These are phyloP conservation scores for Carollia perspicillata DNA, from an alignment of 2,113 vertebrate genomes.

Conservation along the genomic window DNA sequence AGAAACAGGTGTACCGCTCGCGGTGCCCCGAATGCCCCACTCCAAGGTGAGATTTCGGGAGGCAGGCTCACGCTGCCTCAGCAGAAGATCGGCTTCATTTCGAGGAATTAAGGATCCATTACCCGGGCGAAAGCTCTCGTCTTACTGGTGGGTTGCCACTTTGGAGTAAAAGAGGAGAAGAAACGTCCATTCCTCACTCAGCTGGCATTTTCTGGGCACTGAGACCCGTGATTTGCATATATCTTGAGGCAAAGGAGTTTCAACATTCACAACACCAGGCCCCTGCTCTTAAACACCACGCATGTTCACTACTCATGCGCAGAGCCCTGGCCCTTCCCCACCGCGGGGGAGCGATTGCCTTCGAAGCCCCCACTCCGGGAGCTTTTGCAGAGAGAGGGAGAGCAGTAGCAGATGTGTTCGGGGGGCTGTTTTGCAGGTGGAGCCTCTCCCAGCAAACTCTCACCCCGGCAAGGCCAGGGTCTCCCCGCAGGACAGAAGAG, in stretches of 20 bases:
- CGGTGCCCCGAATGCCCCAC: neutral
- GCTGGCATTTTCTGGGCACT: neutral
- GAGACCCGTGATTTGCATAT: neutral
- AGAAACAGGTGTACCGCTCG: neutral
- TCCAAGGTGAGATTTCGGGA: neutral
- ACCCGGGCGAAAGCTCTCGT: neutral
- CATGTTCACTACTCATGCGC: neutral
- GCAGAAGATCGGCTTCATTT: too few species aligned
- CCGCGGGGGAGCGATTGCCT: neutral
- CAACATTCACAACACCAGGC: neutral
- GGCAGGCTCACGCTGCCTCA: rapidly evolving
- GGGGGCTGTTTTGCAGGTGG: neutral
- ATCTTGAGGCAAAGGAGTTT: neutral
- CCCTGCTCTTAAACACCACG: too few species aligned
- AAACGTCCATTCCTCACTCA: neutral
- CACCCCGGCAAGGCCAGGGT: neutral
- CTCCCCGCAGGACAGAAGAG: neutral
- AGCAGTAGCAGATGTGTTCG: neutral
- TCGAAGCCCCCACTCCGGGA: neutral
- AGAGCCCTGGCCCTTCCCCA: neutral
- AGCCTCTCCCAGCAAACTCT: neutral
- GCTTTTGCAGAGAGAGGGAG: neutral
- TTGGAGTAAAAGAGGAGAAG: neutral
- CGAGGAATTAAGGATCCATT: neutral
- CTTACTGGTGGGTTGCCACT: neutral